Base-by-base conservation (phyloP, 2,888 invertebrate genomes). In the Drosophila antonietae region DNA sequence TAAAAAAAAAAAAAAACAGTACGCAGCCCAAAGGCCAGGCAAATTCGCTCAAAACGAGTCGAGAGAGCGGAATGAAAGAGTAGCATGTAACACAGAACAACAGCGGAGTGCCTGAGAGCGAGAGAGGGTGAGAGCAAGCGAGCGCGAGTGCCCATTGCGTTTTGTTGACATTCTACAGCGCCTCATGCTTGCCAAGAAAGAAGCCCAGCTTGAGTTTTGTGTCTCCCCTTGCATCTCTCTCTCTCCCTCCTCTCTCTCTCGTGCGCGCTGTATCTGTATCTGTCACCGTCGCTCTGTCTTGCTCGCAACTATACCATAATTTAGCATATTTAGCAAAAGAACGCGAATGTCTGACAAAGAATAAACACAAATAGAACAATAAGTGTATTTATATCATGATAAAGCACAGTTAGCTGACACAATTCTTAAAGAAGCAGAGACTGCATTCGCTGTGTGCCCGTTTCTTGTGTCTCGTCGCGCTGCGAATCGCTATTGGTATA, bases 21-120 rank as follows among this genome's bases (percentile, higher is more conserved):
- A 75, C 79, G 73, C 80, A 77, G 59, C 75, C 76, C 70, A 81
- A 73, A 78, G 81, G 76, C 80, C 81, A 81, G 64, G 73, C 74
- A 83, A 81, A 83, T 83, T 87, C 88, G 85, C 85, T 83, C 83
- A 85, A 80, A 85, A 85, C 85, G 75, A 85, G 88, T 85, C 82
- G 52, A 59, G 71, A 47, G 55, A 59, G 64, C 35, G 39, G 12
- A 33, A 37, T n/a, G 62, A 51, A 43, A 37, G 53, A 55, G 65
- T 39, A 52, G 56, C 46, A 57, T 49, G 60, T 49, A 63, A 66
- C 28, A 55, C 41, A 55, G 60, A 51, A 23, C 31, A 49, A 28
- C 31, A 49, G 10, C n/a, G 10, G 28, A n/a, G n/a, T 31, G 49
- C 10, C 31, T 5, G 28, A 47, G 47, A 28, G 28, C 47, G 28